A percentile compares a stretch with the other conserved stretches of the same genome.
Conservation (phyloP, 2,797 vertebrate genomes). For the Megalops cyprinoides region DNA sequence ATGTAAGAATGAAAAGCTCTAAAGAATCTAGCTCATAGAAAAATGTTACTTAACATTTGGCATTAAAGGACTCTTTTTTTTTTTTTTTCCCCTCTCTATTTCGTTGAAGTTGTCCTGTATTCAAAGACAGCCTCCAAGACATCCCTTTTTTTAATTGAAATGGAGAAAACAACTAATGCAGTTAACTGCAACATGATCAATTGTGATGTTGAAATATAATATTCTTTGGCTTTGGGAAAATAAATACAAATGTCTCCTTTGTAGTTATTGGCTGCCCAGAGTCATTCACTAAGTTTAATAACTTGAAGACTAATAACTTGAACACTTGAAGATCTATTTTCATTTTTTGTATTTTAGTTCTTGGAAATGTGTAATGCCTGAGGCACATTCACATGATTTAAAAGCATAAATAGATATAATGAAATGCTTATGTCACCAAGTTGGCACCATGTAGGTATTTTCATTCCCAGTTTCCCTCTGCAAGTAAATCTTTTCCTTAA, state of each 20-base stretch:
- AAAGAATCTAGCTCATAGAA: not conserved
- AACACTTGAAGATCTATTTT: too few relatives aligned
- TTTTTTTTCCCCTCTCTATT: conserved; percentile 7
- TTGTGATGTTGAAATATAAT: conserved; percentile 1
- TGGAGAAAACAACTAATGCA: not conserved
- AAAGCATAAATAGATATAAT: not conserved
- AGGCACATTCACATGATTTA: too few relatives aligned
- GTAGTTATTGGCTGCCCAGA: not conserved
- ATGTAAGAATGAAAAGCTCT: not conserved
- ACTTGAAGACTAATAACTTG: too few relatives aligned
- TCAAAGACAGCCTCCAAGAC: not conserved
- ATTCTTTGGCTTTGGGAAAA: not conserved
- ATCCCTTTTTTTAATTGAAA: conserved; percentile 5
- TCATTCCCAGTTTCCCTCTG: not conserved
- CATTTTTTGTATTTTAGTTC: too few relatives aligned
- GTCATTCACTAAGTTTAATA: not conserved
- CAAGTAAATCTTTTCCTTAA: not conserved
- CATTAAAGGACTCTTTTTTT: not conserved
- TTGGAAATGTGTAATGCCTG: too few relatives aligned
- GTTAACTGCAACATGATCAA: conserved; percentile 1
- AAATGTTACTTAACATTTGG: not conserved
- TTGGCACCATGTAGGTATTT: not conserved
- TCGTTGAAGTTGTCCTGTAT: conserved; percentile 17
- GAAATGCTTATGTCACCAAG: not conserved
- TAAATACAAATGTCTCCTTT: conserved; percentile 10